Evolutionary conservation across 2,797 vertebrate species (phyloP).

Genomic region (Tiaroga cobitis): DNA sequence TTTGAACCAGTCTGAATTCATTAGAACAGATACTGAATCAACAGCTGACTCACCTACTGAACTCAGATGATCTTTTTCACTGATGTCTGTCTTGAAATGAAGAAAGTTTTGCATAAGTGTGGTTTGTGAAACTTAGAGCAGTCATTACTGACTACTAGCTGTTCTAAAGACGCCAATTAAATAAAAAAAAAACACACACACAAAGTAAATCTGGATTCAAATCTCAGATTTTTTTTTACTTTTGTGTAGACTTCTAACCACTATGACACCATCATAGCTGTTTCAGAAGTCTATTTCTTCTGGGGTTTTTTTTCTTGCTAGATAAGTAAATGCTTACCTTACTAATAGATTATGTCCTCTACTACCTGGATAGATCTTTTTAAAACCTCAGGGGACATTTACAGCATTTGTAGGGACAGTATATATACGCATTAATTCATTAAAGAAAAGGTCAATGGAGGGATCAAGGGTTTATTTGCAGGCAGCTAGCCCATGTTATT

Average conservation of each 20-base stretch:
- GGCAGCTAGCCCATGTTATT: slow-evolving; percentile 27
- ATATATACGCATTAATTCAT: background rate
- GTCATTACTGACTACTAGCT: no score
- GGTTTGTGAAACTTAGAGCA: no score
- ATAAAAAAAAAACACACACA: accelerated
- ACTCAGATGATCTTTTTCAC: background rate
- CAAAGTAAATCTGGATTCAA: background rate
- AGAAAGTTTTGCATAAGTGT: no score
- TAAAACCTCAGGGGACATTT: slow-evolving; percentile 5
- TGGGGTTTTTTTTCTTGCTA: background rate
- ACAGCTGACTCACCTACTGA: no score
- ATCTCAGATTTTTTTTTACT: no score
- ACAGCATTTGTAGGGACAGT: slow-evolving; percentile 15
- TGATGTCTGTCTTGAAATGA: no score
- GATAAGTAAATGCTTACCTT: background rate
- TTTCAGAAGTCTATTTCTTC: no score
- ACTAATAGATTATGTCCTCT: background rate
- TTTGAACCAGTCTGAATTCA: background rate
- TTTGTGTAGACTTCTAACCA: background rate
- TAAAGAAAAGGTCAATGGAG: slow-evolving; percentile 29
- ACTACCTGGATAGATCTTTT: slow-evolving; percentile 8
- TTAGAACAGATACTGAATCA: background rate
- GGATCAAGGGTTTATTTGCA: slow-evolving; percentile 48
- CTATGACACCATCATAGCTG: no score
- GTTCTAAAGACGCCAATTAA: background rate